Base-by-base conservation (phyloP, 2,888 invertebrate genomes). In the Scaptomyza caliginosa region DNA sequence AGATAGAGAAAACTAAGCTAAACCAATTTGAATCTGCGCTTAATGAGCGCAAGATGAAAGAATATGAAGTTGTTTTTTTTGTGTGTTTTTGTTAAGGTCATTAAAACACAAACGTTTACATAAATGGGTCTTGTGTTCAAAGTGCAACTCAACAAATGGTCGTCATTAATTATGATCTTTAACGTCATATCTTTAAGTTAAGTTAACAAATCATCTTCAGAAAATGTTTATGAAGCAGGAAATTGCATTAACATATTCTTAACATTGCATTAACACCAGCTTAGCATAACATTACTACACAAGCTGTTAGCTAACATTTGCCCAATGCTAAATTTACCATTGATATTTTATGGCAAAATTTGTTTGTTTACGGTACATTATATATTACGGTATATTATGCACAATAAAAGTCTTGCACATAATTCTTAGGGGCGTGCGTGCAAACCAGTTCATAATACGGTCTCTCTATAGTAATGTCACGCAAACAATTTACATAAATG, bases 401-500 rank as follows among this genome's bases (percentile, higher is more conserved):
- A 63, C 59, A 75, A 74, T 66, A 28, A 55, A 3, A 21, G n/a
- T 30, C 8, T 62, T 60, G 72, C 55, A 67, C 55, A 58, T 72
- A 75, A 70, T 73, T 52, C 69, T 42, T 49, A 43, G 62, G 51
- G 55, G 79, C 50, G 69, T 74, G 67, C 67, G 58, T 69, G 66
- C 77, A 32, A 28, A 81, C 82, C 85, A 73, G 72, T 73, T 67
- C 55, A 72, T 74, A 79, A 76, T 73, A 63, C 62, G 55, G n/a
- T 23, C 39, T 36, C 64, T 58, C 34, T 63, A 79, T 85, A 69
- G 68, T 81, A 81, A 87, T 85, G 85, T 88, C 85, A 85, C 87
- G 88, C 88, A 85, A 85, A 67, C 87, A 88, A 88, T 87, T 88
- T 88, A 87, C 83, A 88, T 85, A 85, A 85, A 85, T 85, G 86